Evolutionary conservation across 2,888 invertebrate genomes (phyloP).

Genomic region (Opisthograptis luteolata): DNA sequence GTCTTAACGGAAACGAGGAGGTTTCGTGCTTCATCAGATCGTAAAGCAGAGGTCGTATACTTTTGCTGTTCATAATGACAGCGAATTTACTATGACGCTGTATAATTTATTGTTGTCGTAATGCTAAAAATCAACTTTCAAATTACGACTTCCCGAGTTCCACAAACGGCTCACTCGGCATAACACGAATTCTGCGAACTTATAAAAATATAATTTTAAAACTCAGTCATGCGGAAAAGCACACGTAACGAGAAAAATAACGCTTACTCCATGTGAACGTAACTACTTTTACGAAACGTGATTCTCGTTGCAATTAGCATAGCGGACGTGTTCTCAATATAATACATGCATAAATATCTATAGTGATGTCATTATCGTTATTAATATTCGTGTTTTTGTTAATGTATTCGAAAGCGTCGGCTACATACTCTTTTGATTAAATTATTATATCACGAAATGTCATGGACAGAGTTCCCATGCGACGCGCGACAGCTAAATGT

Average conservation of each 20-base stretch:
- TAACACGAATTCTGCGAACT: slow-evolving; percentile 27
- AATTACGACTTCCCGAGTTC: slow-evolving; percentile 10
- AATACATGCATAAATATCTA: slow-evolving; percentile 54
- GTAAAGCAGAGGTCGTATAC: slow-evolving; percentile 7
- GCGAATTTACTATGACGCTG: not conserved
- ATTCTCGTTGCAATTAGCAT: slow-evolving; percentile 48
- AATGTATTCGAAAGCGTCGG: slow-evolving; percentile 40
- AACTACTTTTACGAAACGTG: slow-evolving; percentile 58
- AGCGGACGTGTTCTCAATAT: slow-evolving; percentile 53
- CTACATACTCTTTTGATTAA: slow-evolving; percentile 22
- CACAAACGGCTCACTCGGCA: slow-evolving; percentile 19
- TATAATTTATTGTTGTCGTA: slow-evolving; percentile 19
- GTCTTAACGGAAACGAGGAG: not conserved
- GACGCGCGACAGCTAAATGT: slow-evolving; percentile 4
- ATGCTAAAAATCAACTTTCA: slow-evolving; percentile 20
- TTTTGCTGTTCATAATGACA: slow-evolving; percentile 12
- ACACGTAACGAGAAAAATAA: slow-evolving; percentile 38
- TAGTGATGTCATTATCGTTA: slow-evolving; percentile 54
- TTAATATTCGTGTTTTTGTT: slow-evolving; percentile 35
- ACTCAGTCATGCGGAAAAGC: slow-evolving; percentile 34
- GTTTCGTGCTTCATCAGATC: slow-evolving; percentile 2
- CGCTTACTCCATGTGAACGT: slow-evolving; percentile 55
- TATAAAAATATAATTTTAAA: slow-evolving; percentile 21
- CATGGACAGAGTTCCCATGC: slow-evolving; percentile 15
- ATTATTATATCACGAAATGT: slow-evolving; percentile 32